Conservation (phyloP, 2,888 invertebrate genomes). For the Parelbella ahira region DNA sequence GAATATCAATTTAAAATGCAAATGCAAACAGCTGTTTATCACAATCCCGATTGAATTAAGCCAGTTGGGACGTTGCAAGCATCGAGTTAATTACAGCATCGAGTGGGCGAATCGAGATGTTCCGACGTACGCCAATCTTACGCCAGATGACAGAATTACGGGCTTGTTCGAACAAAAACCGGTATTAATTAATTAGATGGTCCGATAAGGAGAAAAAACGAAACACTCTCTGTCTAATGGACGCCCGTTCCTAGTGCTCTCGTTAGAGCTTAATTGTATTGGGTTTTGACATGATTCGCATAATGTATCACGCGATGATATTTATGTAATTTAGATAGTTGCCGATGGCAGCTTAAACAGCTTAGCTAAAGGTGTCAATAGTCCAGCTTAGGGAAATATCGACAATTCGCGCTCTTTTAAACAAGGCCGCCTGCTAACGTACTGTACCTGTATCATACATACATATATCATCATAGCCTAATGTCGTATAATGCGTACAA, state of each 20-base stretch:
- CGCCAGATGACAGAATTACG: conserved; percentile 65
- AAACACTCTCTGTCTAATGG: conserved; percentile 49
- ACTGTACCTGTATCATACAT: too few relatives aligned
- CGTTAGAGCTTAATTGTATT: conserved; percentile 56
- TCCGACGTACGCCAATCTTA: conserved; percentile 51
- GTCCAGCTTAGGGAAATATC: not conserved
- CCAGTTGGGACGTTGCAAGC: conserved; percentile 46
- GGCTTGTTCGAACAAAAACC: conserved; percentile 63
- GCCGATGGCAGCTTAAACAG: conserved; percentile 1
- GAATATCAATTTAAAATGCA: conserved; percentile 66
- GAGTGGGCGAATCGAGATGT: conserved; percentile 55
- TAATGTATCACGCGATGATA: conserved; percentile 23
- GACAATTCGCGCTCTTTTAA: conserved; percentile 1
- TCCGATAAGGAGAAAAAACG: conserved; percentile 59
- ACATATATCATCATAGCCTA: too few relatives aligned
- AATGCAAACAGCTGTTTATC: conserved; percentile 72
- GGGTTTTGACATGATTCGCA: conserved; percentile 48
- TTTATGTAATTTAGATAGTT: conserved; percentile 19
- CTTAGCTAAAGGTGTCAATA: conserved; percentile 6
- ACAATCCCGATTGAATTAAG: conserved; percentile 59
- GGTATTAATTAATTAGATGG: conserved; percentile 75
- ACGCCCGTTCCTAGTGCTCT: conserved; percentile 38
- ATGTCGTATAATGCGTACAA: too few relatives aligned
- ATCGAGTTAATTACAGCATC: conserved; percentile 65
- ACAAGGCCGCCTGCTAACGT: not conserved